Evolutionary conservation across 1,140 invertebrate species (phyloP).

Genomic region (Holotrichia oblita): DNA sequence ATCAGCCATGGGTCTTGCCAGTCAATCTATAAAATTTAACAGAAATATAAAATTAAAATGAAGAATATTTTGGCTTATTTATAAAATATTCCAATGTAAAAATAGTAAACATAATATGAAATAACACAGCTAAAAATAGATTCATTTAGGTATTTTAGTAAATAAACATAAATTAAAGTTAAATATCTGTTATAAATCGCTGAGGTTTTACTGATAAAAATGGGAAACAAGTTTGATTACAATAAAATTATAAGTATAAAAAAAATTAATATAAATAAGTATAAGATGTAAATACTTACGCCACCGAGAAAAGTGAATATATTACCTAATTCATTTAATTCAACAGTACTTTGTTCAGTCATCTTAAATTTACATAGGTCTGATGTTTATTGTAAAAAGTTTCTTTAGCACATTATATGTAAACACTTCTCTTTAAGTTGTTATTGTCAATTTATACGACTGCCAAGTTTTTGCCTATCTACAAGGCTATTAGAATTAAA

Average conservation of each 20-base stretch:
- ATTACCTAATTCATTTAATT: conserved; percentile 69
- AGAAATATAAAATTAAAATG: conserved; percentile 46
- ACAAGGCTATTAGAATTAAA: neutral
- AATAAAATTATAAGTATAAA: conserved; percentile 24
- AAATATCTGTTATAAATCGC: neutral
- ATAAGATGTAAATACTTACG: conserved; percentile 64
- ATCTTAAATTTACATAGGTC: conserved; percentile 43
- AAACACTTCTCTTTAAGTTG: neutral
- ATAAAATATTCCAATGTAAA: no score
- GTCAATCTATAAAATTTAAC: conserved; percentile 76
- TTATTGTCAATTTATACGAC: neutral
- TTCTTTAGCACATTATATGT: conserved; percentile 7
- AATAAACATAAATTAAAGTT: conserved; percentile 39
- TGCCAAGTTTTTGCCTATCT: neutral
- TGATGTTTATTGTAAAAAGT: neutral
- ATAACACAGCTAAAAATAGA: no score
- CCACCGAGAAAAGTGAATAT: conserved; percentile 69
- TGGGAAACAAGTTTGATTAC: conserved; percentile 5
- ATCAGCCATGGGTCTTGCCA: conserved; percentile 89
- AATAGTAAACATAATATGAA: no score
- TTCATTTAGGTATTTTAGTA: neutral
- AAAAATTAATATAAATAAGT: neutral
- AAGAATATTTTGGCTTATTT: no score
- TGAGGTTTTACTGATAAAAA: conserved; percentile 18
- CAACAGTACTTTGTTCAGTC: conserved; percentile 62